Conservation (phyloP, 2,797 vertebrate genomes). For the Cyprinella venusta region DNA sequence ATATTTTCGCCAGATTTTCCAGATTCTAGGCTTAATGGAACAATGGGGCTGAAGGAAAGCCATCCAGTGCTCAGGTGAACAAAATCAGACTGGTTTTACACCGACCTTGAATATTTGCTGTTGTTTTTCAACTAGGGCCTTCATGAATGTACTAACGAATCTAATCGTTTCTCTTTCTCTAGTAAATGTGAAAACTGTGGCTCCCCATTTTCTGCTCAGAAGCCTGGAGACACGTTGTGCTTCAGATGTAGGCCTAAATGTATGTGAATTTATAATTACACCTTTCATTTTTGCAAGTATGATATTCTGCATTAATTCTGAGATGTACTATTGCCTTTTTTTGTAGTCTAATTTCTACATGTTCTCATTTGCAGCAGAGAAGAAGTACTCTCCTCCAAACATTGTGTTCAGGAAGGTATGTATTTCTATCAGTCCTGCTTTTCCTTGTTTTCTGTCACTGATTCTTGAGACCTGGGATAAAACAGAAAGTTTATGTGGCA, state of each 20-base stretch:
- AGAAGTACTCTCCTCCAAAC: slow-evolving; percentile 48
- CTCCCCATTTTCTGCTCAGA: slow-evolving; percentile 33
- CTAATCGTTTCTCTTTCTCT: slow-evolving; percentile 14
- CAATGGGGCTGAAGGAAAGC: not conserved
- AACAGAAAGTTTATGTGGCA: not conserved
- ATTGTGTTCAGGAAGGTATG: slow-evolving; percentile 68
- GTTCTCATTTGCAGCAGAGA: slow-evolving; percentile 46
- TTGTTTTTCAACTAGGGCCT: not conserved
- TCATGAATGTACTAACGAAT: not conserved
- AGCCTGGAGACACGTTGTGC: slow-evolving; percentile 47
- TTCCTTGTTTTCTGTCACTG: not conserved
- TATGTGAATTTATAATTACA: slow-evolving; percentile 43
- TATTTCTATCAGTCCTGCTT: not conserved
- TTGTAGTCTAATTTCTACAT: not conserved
- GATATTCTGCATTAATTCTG: not conserved
- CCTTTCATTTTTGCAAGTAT: not conserved
- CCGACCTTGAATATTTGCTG: not conserved
- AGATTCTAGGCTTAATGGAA: slow-evolving; percentile 10
- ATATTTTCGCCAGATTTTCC: not conserved
- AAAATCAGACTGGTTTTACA: slow-evolving; percentile 4
- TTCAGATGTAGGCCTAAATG: slow-evolving; percentile 55
- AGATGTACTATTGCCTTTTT: too few relatives aligned
- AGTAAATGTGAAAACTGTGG: slow-evolving; percentile 61
- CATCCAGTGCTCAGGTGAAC: slow-evolving; percentile 40
- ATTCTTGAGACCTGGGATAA: not conserved